These are phyloP conservation scores for Drosophila formosana DNA, from an alignment of 2,888 invertebrate genomes.

Conservation along the genomic window DNA sequence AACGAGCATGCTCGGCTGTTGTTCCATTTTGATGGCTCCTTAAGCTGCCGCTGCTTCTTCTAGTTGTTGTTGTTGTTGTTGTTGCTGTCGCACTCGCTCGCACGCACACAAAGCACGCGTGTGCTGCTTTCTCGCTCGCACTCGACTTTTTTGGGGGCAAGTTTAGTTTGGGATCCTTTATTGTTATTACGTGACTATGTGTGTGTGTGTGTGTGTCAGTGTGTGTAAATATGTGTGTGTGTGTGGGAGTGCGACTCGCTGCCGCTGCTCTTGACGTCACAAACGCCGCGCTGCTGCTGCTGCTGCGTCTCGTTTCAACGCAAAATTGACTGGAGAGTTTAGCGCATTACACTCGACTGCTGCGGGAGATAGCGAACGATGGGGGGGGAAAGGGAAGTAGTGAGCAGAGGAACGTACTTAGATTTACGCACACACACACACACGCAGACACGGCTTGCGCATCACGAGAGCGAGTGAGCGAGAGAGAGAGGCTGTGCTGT, in stretches of 20 bases:
- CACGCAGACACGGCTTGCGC: slow-evolving; percentile 4
- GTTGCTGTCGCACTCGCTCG: slow-evolving; percentile 31
- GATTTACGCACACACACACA: slow-evolving; percentile 27
- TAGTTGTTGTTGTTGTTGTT: slow-evolving; percentile 28
- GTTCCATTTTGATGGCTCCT: slow-evolving; percentile 86
- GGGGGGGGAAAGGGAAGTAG: slow-evolving; percentile 6
- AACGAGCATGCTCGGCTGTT: slow-evolving; percentile 93
- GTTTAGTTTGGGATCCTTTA: slow-evolving; percentile 44
- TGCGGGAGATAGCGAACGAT: slow-evolving; percentile 28
- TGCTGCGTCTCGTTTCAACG: slow-evolving; percentile 53
- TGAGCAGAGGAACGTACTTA: slow-evolving; percentile 14
- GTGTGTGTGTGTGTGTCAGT: slow-evolving; percentile 25
- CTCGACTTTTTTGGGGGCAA: slow-evolving; percentile 26
- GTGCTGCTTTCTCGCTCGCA: slow-evolving; percentile 9
- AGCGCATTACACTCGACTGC: slow-evolving; percentile 60
- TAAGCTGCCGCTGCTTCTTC: slow-evolving; percentile 38
- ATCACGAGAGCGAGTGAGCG: slow-evolving; percentile 8
- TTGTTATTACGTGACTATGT: slow-evolving; percentile 40
- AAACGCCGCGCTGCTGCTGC: slow-evolving; percentile 35
- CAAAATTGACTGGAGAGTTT: slow-evolving; percentile 65
- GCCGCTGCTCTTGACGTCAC: slow-evolving; percentile 37
- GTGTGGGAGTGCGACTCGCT: slow-evolving; percentile 41
- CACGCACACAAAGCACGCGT: background rate
- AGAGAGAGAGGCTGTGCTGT: slow-evolving; percentile 27
- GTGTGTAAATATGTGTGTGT: slow-evolving; percentile 40